A percentile compares a stretch with the other conserved stretches of the same genome.
Conservation (phyloP, 2,888 invertebrate species). For the Spodoptera picta region DNA sequence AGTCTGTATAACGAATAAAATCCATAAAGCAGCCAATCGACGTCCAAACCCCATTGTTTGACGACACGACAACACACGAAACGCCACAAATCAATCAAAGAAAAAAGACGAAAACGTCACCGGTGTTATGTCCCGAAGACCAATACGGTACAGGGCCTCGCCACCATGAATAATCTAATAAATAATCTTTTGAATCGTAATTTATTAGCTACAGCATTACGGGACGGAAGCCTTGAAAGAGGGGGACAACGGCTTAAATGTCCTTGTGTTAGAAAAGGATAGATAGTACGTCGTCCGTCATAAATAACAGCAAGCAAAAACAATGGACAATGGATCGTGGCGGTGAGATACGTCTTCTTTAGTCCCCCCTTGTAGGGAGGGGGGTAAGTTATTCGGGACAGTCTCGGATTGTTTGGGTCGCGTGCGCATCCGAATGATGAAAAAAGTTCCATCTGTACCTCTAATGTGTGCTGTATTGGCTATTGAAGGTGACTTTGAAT, state of each 20-base stretch:
- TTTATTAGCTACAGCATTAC: conserved; percentile 85
- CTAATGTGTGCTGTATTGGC: conserved; percentile 27
- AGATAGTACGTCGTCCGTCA: conserved; percentile 80
- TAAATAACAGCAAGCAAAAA: conserved; percentile 87
- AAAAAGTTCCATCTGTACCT: conserved; percentile 36
- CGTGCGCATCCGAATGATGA: conserved; percentile 65
- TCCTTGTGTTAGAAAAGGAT: conserved; percentile 67
- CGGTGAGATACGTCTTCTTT: conserved; percentile 88
- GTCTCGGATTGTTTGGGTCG: conserved; percentile 58
- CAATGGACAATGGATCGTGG: conserved; percentile 88
- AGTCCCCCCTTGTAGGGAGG: conserved; percentile 63
- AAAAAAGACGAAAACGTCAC: conserved; percentile 66
- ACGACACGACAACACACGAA: conserved; percentile 54
- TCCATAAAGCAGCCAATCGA: conserved; percentile 53
- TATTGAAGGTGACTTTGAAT: conserved; percentile 33
- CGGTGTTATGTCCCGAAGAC: conserved; percentile 78
- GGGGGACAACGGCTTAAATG: conserved; percentile 59
- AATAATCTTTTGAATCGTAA: conserved; percentile 86
- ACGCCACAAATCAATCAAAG: conserved; percentile 82
- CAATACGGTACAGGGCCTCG: conserved; percentile 82
- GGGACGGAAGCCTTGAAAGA: conserved; percentile 82
- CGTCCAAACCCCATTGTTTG: conserved; percentile 49
- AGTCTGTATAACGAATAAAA: conserved; percentile 49
- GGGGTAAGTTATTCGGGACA: conserved; percentile 57
- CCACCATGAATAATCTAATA: conserved; percentile 87